phyloP scores from a whole-genome alignment of 2,113 vertebrate genomes.

The Poecilia latipinna region DNA sequence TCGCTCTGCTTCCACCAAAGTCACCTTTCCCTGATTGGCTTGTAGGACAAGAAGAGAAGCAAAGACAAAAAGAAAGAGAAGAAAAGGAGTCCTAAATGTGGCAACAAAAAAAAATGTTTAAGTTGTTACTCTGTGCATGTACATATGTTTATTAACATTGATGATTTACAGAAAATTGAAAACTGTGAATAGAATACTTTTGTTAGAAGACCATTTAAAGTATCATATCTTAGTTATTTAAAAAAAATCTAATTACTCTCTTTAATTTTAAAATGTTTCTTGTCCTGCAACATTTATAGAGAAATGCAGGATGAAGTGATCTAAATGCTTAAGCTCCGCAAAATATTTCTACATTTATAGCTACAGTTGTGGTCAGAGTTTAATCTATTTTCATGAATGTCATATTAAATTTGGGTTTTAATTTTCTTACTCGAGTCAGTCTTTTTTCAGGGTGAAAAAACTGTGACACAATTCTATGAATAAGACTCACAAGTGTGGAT shows the following conservation, averaged over 20 bases:
- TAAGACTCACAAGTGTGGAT: not conserved
- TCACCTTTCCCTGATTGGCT: conserved; percentile 69
- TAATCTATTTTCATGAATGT: too few species aligned
- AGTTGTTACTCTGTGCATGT: not conserved
- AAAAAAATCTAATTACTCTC: not conserved
- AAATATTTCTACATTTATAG: not conserved
- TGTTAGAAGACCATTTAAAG: too few species aligned
- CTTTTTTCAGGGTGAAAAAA: not conserved
- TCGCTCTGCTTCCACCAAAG: conserved; percentile 34
- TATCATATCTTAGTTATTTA: too few species aligned
- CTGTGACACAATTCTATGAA: not conserved
- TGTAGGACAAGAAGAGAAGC: conserved; percentile 24
- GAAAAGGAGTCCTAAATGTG: too few species aligned
- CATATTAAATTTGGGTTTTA: not conserved
- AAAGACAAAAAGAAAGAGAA: not conserved
- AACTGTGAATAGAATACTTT: not conserved
- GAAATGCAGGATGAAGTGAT: not conserved
- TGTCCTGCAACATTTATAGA: not conserved
- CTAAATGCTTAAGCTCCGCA: not conserved
- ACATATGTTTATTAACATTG: conserved; percentile 4
- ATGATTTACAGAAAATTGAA: not conserved
- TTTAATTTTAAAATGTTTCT: not conserved
- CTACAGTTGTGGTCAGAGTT: not conserved
- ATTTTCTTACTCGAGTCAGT: not conserved
- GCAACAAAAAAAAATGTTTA: not conserved